These are phyloP conservation scores for Acinonyx jubatus DNA, from an alignment of 2,113 vertebrate species.

Conservation along the genomic window DNA sequence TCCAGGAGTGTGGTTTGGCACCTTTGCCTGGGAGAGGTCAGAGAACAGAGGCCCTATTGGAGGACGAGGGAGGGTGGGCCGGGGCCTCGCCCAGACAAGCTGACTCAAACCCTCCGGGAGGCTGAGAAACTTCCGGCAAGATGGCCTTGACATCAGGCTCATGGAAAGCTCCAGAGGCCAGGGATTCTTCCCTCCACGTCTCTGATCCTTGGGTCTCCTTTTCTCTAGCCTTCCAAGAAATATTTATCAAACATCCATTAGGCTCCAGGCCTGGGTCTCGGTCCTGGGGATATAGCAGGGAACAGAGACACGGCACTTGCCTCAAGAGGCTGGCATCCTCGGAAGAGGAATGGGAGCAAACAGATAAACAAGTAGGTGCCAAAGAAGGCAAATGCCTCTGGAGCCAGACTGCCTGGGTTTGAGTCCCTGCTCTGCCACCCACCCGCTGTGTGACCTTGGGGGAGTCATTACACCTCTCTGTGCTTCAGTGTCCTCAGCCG, in stretches of 20 bases:
- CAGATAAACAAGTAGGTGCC: not conserved
- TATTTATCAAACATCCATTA: not conserved
- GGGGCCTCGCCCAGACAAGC: not conserved
- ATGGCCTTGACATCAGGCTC: not conserved
- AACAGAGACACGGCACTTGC: not conserved
- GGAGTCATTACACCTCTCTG: not conserved
- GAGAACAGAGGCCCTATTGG: slow-evolving; percentile 30
- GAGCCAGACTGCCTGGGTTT: not conserved
- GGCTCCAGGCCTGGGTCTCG: no score
- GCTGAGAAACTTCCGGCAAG: slow-evolving; percentile 17
- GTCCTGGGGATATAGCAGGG: not conserved
- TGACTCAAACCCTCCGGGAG: slow-evolving; percentile 45
- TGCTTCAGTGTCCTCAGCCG: not conserved
- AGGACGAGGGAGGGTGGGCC: not conserved
- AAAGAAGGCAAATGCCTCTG: not conserved
- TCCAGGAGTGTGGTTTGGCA: not conserved
- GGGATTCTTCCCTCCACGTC: not conserved
- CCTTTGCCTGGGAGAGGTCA: slow-evolving; percentile 35
- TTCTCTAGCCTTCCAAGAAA: not conserved
- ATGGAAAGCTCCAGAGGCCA: not conserved
- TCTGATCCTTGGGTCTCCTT: not conserved
- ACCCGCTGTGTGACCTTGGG: not conserved
- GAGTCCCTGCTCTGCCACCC: not conserved
- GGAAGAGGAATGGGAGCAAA: not conserved
- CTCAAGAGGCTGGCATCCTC: not conserved